Base-by-base conservation (phyloP, 2,888 invertebrate species). In the Ellobium chinense region DNA sequence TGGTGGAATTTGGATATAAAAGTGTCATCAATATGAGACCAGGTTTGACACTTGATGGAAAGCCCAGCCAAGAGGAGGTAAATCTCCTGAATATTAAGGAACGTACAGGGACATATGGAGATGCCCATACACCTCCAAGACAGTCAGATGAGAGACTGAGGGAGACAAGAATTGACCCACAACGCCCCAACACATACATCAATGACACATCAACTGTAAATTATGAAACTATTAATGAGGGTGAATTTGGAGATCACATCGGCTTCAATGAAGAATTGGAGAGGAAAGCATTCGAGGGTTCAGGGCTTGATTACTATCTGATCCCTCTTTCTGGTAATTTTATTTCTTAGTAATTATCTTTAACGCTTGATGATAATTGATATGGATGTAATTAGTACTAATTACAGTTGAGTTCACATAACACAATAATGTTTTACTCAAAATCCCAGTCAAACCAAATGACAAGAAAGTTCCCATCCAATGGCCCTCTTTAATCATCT, bases 221-320 rank as follows among this genome's bases (percentile, higher is more conserved):
- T 77, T 91, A 85, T 83, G 90, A 89, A 77, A 73, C 65, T 3
- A 83, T 78, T n/a, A 91, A 91, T 81, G 68, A 65, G 5, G 85
- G 82, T 21, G 90, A 91, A 81, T 91, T 90, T 85, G 91, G 91
- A 7, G 91, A 91, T 85, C 86, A 86, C 36, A 85, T 90, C 65
- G 90, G 91, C 7, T 90, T 87, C 73, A 90, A 90, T 82, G 89
- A 88, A 78, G 77, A 84, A 14, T 27, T 85, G 18, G 90, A 90
- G 77, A 84, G 83, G 69, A 77, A 85, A 54, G 70, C 82, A 46
- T 83, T 89, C 29, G 70, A 79, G 66, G 85, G 85, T n/a, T 85
- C 86, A 21, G 78, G 83, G 9, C 68, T 90, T 63, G 81, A 87
- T 24, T 89, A 89, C 75, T 86, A 87, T 65, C 88, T 88, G 74